Evolutionary conservation across 37 sponge, comb jelly and placozoan genomes (phyloP).

Genomic region (Tethya wilhelma): DNA sequence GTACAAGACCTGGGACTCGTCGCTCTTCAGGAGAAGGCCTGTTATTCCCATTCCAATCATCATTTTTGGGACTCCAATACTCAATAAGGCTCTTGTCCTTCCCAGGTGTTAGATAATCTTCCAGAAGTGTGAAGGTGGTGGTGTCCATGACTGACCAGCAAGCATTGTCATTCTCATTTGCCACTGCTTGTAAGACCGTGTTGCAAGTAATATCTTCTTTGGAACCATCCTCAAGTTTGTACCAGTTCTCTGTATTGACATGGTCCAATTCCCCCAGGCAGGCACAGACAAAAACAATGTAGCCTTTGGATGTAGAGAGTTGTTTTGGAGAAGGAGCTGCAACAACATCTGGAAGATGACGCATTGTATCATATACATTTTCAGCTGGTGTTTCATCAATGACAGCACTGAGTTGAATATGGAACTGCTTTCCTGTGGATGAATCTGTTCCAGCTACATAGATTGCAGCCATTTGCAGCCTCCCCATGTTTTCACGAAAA

Average conservation of each 20-base stretch:
- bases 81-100: not conserved
- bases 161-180: conserved; percentile 38
- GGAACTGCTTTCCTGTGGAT: conserved; percentile 23
- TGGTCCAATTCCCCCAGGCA: conserved; percentile 51
- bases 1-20: conserved; percentile 32
- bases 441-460: conserved; percentile 39
- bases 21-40: conserved; percentile 19
- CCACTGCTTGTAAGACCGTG: conserved; percentile 23
- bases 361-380: not conserved
- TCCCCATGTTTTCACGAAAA: not conserved
- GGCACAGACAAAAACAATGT: conserved; percentile 41
- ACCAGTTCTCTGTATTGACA: conserved; percentile 46
- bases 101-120: not conserved
- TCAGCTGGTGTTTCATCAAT: conserved; percentile 19
- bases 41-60: not conserved
- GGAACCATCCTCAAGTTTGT: conserved; percentile 18
- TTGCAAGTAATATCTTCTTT: conserved; percentile 37
- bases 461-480: conserved; percentile 45
- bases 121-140: conserved; percentile 20
- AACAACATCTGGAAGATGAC: conserved; percentile 32
- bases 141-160: conserved; percentile 51
- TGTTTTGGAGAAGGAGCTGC: too few species aligned
- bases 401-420: conserved; percentile 47
- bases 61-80: conserved; percentile 11
- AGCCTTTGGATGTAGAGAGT: conserved; percentile 2